These are phyloP conservation scores for Tachypleus tridentatus DNA, from an alignment of 1,140 invertebrate species.

Conservation along the genomic window DNA sequence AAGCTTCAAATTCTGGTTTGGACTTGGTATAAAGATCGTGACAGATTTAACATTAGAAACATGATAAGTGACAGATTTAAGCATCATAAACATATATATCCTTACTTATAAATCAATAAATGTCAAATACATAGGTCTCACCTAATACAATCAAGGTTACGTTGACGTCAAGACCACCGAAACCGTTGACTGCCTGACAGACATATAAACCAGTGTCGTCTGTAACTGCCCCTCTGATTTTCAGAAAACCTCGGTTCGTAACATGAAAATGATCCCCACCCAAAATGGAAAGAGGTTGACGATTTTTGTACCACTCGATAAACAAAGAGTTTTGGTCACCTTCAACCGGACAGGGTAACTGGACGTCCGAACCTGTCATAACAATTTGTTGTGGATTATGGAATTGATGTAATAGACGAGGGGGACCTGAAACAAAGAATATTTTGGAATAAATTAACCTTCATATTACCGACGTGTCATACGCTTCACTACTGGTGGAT, in stretches of 20 bases:
- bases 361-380: conserved; percentile 15
- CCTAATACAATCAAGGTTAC: conserved; percentile 20
- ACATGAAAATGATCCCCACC: conserved; percentile 19
- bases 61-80: no score
- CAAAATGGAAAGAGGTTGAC: conserved; percentile 16
- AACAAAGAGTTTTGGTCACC: conserved; percentile 18
- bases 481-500: no score
- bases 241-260: conserved; percentile 22
- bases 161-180: conserved; percentile 27
- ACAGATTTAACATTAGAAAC: no score
- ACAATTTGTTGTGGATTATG: conserved; percentile 14
- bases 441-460: no score
- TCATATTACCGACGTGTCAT: no score
- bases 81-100: no score
- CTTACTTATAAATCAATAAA: no score
- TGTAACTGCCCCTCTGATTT: conserved; percentile 30
- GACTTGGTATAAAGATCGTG: no score
- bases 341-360: conserved; percentile 17
- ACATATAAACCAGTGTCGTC: conserved; percentile 33
- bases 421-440: conserved; percentile 11
- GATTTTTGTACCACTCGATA: conserved; percentile 20
- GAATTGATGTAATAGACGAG: conserved; percentile 14
- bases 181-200: conserved; percentile 36
- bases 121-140: conserved; percentile 1
- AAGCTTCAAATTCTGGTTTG: no score